A percentile compares a stretch with the other conserved stretches of the same genome.
Evolutionary conservation across 2,113 vertebrate species (phyloP).

Genomic region (Galemys pyrenaicus): DNA sequence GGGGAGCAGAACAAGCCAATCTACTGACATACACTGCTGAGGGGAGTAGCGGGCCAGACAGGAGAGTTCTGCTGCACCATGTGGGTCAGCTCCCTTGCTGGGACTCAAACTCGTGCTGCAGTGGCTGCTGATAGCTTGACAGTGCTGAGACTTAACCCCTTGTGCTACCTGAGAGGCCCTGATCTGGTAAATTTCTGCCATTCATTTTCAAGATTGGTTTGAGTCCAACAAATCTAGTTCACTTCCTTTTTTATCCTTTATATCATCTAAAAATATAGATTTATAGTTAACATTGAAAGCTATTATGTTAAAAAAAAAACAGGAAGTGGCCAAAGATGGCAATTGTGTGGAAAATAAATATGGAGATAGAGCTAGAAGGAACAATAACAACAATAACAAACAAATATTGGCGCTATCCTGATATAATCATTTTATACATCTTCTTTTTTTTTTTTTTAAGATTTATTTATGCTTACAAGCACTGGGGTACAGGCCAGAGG

Average conservation of each 20-base stretch:
- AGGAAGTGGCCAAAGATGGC: not conserved
- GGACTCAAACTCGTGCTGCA: no score
- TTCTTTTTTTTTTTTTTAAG: no score
- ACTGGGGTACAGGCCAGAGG: no score
- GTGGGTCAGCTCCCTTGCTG: no score
- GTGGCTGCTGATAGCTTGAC: no score
- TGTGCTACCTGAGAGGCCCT: no score
- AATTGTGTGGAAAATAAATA: constrained; percentile 30
- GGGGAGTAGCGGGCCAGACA: no score
- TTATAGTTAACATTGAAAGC: constrained; percentile 22
- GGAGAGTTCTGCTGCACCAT: no score
- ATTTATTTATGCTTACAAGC: no score
- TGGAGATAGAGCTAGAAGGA: not conserved
- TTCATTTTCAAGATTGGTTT: not conserved
- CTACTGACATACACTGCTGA: no score
- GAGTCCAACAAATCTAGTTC: not conserved
- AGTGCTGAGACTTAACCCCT: no score
- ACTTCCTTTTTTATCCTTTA: not conserved
- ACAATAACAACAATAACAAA: not conserved
- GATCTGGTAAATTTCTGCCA: not conserved
- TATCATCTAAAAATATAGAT: not conserved
- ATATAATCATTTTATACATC: constrained; percentile 5
- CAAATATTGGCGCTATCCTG: not conserved
- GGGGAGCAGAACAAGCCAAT: no score
- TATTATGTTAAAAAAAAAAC: constrained; percentile 21